Evolutionary conservation across 2,113 vertebrate species (phyloP), one percentile per base, ranked within the genome.

Genomic region (Erpornis zantholeuca): DNA sequence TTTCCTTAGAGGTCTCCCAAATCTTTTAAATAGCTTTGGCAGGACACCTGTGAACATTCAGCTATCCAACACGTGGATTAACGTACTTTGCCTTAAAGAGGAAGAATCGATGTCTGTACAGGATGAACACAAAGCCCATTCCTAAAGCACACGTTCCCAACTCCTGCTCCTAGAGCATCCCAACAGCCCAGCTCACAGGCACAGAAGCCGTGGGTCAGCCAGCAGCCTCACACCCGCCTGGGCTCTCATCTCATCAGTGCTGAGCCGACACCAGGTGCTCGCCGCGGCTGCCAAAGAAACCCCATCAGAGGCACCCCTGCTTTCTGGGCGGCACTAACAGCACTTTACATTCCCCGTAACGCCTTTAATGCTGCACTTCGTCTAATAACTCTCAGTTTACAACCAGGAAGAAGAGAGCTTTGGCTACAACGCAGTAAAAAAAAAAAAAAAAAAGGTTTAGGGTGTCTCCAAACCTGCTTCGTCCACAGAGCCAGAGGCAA

Each of bases 161-260:
- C 35, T 75, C 57, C 35, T 36, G 40, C 49, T 35, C 8, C 0
- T 2, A 7, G 12, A 57, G 82, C 71, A 77, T 4, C 38, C 24
- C 11, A 6, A 3, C 2, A 56, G 12, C 44, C 22, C 28, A 0
- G 10, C 7, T 3, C 0, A 4, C 54, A 29, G 2, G 1, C 23
- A 10, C 24, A 35, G 29, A 7, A 27, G 31, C 71, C 16, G 18
- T 0, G 8, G 8, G 12, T 4, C 40, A 52, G 36, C 9, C 2
- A 2, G 15, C 4, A 6, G 2, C 4, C 27, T 11, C 60, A 12
- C 71, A 21, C 18, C 35, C 15, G 44, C 75, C 71, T 4, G 53
- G 82, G 79, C 28, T 8, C 29, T 4, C 0, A 14, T 24, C 52
- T 4, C 69, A 38, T 2, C 3, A 38, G 12, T 17, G 57, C 61